Conservation (phyloP, 2,113 vertebrate species). For the Asarcornis scutulata region DNA sequence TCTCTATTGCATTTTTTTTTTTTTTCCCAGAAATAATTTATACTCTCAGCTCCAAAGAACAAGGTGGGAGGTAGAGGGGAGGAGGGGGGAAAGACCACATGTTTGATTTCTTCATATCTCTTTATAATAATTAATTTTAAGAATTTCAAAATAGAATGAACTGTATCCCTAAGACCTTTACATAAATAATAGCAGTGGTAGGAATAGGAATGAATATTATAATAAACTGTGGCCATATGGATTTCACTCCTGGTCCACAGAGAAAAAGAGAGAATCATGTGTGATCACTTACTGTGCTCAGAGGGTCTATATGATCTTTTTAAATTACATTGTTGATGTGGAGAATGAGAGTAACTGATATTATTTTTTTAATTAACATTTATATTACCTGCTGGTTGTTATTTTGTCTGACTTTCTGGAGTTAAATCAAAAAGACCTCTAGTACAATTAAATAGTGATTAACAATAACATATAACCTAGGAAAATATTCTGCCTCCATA, state of each 20-base stretch:
- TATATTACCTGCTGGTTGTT: background rate
- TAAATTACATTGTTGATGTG: constrained; percentile 4
- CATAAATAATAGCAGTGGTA: constrained; percentile 4
- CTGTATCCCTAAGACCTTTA: background rate
- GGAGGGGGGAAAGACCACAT: background rate
- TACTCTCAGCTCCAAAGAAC: background rate
- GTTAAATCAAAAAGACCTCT: background rate
- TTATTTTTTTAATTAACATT: constrained; percentile 50
- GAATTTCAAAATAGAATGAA: constrained; percentile 24
- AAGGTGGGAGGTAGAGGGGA: accelerated
- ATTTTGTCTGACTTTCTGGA: background rate
- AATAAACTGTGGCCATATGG: background rate
- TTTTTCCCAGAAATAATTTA: background rate
- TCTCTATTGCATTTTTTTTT: background rate
- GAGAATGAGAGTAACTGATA: constrained; percentile 3
- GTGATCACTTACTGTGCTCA: background rate
- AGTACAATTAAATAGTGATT: background rate
- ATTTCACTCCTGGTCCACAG: background rate
- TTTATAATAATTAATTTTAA: background rate
- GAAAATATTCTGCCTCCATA: background rate
- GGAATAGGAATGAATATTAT: background rate
- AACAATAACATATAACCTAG: background rate
- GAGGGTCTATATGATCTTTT: background rate
- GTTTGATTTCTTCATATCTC: background rate
- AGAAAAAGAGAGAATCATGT: background rate